Percentiles rank a stretch among this genome's conserved stretches.
Conservation (phyloP, 2,888 invertebrate species). For the Melanostoma scalare region DNA sequence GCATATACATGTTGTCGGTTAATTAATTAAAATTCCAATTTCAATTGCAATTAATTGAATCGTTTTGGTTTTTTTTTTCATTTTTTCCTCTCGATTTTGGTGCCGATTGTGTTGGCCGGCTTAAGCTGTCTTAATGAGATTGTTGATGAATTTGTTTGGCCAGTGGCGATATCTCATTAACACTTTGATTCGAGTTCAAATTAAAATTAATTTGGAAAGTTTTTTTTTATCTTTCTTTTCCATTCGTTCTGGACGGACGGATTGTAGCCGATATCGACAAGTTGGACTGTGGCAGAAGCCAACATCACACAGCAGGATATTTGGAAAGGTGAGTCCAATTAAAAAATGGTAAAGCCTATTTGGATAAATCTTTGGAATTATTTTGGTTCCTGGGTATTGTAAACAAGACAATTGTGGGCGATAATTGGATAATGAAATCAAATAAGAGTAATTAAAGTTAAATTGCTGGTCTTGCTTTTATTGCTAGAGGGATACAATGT, state of each 20-base stretch:
- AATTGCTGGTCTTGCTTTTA: conserved; percentile 7
- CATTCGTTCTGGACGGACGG: conserved; percentile 5
- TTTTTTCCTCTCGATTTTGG: neutral
- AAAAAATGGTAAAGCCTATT: conserved; percentile 25
- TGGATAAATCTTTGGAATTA: neutral
- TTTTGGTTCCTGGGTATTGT: neutral
- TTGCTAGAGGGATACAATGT: neutral
- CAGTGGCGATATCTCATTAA: conserved; percentile 43
- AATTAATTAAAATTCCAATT: conserved; percentile 64
- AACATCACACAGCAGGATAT: conserved; percentile 11
- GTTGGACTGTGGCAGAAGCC: neutral
- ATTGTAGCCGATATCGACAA: neutral
- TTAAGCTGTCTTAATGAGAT: conserved; percentile 44
- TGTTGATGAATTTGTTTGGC: conserved; percentile 39
- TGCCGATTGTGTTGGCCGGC: neutral
- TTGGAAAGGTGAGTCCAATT: conserved; percentile 48
- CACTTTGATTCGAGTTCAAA: conserved; percentile 45
- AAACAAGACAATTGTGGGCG: conserved; percentile 49
- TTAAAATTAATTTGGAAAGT: conserved; percentile 51
- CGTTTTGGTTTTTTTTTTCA: conserved; percentile 9
- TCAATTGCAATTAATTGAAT: conserved; percentile 44
- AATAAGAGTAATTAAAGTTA: conserved; percentile 42
- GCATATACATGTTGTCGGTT: conserved; percentile 39
- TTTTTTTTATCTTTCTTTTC: conserved; percentile 20
- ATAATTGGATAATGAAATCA: conserved; percentile 50